These are phyloP conservation scores for Syngnathus rostellatus DNA, from an alignment of 2,797 vertebrate genomes.

Conservation along the genomic window DNA sequence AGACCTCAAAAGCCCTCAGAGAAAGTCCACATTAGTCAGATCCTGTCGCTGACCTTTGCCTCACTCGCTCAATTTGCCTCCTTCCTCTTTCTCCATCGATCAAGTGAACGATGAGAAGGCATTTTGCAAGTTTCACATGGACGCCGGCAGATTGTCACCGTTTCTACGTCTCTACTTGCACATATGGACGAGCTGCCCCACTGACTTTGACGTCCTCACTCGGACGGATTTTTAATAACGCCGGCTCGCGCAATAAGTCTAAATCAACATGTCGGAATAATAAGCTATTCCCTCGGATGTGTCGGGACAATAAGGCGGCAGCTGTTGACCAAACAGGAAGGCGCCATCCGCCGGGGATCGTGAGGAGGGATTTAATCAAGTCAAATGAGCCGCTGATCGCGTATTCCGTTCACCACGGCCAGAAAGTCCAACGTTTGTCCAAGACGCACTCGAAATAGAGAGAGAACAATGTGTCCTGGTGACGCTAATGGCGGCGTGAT, in stretches of 20 bases:
- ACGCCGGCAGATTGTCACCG: not conserved
- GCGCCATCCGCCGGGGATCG: slow-evolving; percentile 40
- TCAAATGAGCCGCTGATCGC: slow-evolving; percentile 21
- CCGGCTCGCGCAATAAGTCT: slow-evolving; percentile 50
- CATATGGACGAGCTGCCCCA: not conserved
- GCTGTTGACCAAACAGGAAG: slow-evolving; percentile 53
- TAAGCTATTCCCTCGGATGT: slow-evolving; percentile 63
- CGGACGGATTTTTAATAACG: slow-evolving; percentile 47
- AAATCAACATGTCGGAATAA: slow-evolving; percentile 59
- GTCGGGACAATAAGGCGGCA: slow-evolving; percentile 61
- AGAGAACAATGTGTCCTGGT: slow-evolving; percentile 37
- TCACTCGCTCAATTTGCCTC: slow-evolving; percentile 6
- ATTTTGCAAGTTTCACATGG: slow-evolving; percentile 9
- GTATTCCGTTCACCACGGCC: slow-evolving; percentile 6
- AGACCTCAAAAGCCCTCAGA: not conserved
- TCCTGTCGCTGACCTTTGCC: slow-evolving; percentile 3
- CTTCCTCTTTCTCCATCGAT: slow-evolving; percentile 1
- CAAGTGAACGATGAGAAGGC: not conserved
- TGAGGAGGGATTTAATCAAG: slow-evolving; percentile 36
- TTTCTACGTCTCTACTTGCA: not conserved
- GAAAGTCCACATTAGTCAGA: not conserved
- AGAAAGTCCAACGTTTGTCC: not conserved
- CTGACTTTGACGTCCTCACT: not conserved
- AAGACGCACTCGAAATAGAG: slow-evolving; percentile 12
- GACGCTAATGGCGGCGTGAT: slow-evolving; percentile 15